Conservation (phyloP, 2,888 invertebrate species). For the Graphium colonna region DNA sequence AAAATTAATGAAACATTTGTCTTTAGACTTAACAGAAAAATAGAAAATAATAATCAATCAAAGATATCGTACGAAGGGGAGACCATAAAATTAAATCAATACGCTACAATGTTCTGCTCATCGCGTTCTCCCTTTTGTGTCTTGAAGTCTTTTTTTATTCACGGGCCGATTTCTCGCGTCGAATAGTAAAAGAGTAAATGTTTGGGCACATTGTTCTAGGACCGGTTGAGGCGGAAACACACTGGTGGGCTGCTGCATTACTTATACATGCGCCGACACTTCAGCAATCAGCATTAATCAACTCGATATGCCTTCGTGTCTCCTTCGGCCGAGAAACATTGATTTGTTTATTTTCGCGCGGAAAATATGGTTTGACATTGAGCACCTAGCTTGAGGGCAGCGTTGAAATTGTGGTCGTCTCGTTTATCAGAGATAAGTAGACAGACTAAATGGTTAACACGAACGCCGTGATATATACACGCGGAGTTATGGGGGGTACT, state of each 20-base stretch:
- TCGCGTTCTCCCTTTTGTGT: constrained; percentile 25
- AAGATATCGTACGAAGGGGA: background rate
- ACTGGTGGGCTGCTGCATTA: constrained; percentile 68
- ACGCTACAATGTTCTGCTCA: background rate
- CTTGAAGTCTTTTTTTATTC: constrained; percentile 1
- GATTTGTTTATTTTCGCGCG: constrained; percentile 68
- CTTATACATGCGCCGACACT: constrained; percentile 76
- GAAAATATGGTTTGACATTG: constrained; percentile 56
- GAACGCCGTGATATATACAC: constrained; percentile 27
- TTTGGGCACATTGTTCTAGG: constrained; percentile 74
- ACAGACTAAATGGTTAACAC: constrained; percentile 46
- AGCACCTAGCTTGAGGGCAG: constrained; percentile 37
- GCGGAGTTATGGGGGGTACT: constrained; percentile 15
- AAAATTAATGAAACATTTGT: too few relatives aligned
- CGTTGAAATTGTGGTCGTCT: constrained; percentile 39
- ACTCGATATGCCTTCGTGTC: constrained; percentile 67
- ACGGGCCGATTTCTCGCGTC: constrained; percentile 30
- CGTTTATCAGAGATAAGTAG: constrained; percentile 50
- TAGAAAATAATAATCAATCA: background rate
- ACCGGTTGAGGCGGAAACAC: constrained; percentile 72
- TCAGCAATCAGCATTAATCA: constrained; percentile 79
- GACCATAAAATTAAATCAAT: background rate
- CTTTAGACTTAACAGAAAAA: too few relatives aligned
- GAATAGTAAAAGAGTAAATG: constrained; percentile 62
- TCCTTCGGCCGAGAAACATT: constrained; percentile 52